Evolutionary conservation across 1,140 invertebrate species (phyloP).

Genomic region (Ips typographus): DNA sequence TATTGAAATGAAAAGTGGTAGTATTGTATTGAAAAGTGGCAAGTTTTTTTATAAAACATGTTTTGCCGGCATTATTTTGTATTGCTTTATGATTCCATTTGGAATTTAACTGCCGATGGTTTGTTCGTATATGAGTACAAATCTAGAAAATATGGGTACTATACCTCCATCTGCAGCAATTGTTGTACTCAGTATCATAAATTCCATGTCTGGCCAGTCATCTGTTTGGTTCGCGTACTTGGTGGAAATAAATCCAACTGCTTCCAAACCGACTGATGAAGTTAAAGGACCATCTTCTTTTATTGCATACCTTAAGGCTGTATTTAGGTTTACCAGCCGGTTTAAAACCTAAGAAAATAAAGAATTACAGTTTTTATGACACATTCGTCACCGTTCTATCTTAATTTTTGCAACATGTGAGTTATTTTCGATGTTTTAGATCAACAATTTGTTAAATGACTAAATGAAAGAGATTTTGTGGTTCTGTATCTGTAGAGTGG

Average conservation of each 20-base stretch:
- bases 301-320: conserved; percentile 73
- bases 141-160: background rate
- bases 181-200: conserved; percentile 82
- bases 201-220: conserved; percentile 89
- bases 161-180: conserved; percentile 76
- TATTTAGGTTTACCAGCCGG: conserved; percentile 74
- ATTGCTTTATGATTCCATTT: background rate
- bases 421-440: no score
- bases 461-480: no score
- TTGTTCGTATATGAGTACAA: background rate
- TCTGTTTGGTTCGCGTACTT: conserved; percentile 81
- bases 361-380: background rate
- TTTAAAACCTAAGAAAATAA: conserved; percentile 56
- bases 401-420: no score
- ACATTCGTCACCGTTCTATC: background rate
- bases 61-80: background rate
- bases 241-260: conserved; percentile 81
- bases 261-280: conserved; percentile 76
- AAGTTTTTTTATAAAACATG: no score
- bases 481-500: no score
- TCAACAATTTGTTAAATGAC: no score
- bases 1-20: no score
- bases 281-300: conserved; percentile 80
- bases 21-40: no score
- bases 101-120: background rate